Evolutionary conservation across 1,140 invertebrate species (phyloP), one percentile per base, ranked within the genome.

Genomic region (Drusus annulatus): DNA sequence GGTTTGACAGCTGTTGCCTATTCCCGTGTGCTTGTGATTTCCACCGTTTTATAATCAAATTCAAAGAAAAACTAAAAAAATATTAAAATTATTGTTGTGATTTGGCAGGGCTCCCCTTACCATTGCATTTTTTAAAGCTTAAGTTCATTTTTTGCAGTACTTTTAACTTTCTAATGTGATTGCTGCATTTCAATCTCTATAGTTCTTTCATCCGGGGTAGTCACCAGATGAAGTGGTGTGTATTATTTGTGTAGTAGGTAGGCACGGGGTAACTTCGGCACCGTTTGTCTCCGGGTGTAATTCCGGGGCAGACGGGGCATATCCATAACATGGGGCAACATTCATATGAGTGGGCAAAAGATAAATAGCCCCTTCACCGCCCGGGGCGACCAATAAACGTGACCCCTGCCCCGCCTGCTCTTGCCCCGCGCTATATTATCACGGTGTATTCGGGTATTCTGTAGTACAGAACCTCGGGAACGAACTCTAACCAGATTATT

Each of bases 341-440:
- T 78, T 83, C 81, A 83, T 83, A 80, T 56, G 81, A 80, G 78
- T 45, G 81, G 77, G 71, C 79, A 83, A 77, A 82, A 83, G 81
- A 83, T 78, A 83, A 83, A 83, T 80, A 80, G 81, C 81, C 81
- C 78, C 76, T 80, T 83, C 81, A 73, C 75, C 81, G 81, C 81
- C 80, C 54, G 73, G 78, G 81, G 78, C 78, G 78, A 51, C 65
- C 78, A 83, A 78, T 80, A 82, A 78, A 83, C 81, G 81, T 78
- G 79, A 78, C 81, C 78, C 78, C 58, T 50, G 8, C 21, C 51
- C 31, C 73, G 17, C 71, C 60, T 5, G 50, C 23, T 25, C 68
- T 31, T 17, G 62, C 74, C n/a, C 50, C 73, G 31, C 56, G 50
- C 45, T 58, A 13, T 45, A 45, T 45, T 45, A 45, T 45, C 36